Evolutionary conservation across 2,797 vertebrate genomes (phyloP).

Genomic region (Halcyon leucocephala): DNA sequence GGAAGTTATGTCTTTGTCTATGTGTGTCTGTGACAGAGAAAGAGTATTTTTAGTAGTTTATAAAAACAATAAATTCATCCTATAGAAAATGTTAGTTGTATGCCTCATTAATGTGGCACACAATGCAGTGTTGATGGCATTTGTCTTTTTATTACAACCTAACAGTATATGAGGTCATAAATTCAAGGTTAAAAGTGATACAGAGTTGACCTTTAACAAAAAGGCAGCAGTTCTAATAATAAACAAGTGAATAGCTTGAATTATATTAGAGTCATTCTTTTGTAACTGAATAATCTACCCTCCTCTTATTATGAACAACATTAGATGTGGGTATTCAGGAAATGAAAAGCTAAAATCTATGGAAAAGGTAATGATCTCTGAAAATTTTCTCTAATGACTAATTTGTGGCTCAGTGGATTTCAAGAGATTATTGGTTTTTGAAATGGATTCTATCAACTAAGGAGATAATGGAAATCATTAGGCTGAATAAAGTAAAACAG

Average conservation of each 20-base stretch:
- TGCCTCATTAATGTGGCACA: background rate
- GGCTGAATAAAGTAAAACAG: slow-evolving; percentile 73
- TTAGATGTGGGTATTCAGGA: slow-evolving; percentile 59
- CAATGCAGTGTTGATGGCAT: background rate
- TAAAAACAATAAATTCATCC: background rate
- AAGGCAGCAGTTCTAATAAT: slow-evolving; percentile 10
- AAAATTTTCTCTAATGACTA: slow-evolving; percentile 84
- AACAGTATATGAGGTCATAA: background rate
- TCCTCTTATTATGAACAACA: slow-evolving; percentile 49
- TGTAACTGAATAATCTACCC: slow-evolving; percentile 44
- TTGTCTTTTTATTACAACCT: slow-evolving; percentile 43
- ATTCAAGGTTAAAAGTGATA: slow-evolving; percentile 56
- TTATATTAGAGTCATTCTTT: slow-evolving; percentile 58
- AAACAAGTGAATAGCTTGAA: slow-evolving; percentile 44
- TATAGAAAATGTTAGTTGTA: background rate
- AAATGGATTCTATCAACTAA: slow-evolving; percentile 85
- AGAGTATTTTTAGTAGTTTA: background rate
- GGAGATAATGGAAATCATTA: slow-evolving; percentile 84
- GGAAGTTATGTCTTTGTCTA: background rate
- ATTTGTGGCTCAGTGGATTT: slow-evolving; percentile 85
- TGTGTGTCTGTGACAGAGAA: background rate
- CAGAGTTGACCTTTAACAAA: slow-evolving; percentile 61
- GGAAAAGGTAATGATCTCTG: slow-evolving; percentile 85
- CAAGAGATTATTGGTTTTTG: slow-evolving; percentile 83
- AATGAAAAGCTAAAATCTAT: slow-evolving; percentile 78